These are phyloP conservation scores for Umimayanthus chanpuru DNA, from an alignment of 92 coral and sea anemone species.

Conservation along the genomic window DNA sequence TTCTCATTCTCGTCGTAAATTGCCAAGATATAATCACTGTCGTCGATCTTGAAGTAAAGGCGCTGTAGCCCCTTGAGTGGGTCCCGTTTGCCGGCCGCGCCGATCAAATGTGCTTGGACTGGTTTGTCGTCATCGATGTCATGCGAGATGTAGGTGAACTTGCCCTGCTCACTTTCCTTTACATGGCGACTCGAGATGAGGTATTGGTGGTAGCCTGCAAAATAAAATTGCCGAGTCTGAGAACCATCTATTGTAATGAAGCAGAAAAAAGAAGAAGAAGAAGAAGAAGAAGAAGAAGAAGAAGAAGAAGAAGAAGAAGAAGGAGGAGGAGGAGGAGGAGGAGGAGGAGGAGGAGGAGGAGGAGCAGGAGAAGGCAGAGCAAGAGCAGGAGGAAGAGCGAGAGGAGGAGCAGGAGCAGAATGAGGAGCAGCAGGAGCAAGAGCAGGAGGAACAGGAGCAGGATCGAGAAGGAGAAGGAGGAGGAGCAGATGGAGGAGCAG, in stretches of 20 bases:
- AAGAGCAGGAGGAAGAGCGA: no score
- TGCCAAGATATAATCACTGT: slow-evolving; percentile 12
- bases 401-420: no score
- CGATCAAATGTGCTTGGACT: slow-evolving; percentile 28
- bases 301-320: no score
- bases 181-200: slow-evolving; percentile 43
- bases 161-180: slow-evolving; percentile 33
- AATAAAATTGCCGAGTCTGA: neutral
- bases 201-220: slow-evolving; percentile 28
- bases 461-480: no score
- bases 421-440: no score
- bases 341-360: no score
- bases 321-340: no score
- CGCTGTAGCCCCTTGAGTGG: slow-evolving; percentile 38
- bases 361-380: no score
- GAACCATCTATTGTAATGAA: neutral
- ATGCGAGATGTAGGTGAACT: slow-evolving; percentile 33
- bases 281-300: no score
- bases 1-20: slow-evolving; percentile 40
- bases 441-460: no score
- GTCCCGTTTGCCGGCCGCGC: slow-evolving; percentile 25
- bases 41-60: slow-evolving; percentile 36
- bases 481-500: no score
- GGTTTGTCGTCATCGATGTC: slow-evolving; percentile 34
- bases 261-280: no score